Evolutionary conservation across 2,888 invertebrate species (phyloP).

Genomic region (Stramonita haemastoma): DNA sequence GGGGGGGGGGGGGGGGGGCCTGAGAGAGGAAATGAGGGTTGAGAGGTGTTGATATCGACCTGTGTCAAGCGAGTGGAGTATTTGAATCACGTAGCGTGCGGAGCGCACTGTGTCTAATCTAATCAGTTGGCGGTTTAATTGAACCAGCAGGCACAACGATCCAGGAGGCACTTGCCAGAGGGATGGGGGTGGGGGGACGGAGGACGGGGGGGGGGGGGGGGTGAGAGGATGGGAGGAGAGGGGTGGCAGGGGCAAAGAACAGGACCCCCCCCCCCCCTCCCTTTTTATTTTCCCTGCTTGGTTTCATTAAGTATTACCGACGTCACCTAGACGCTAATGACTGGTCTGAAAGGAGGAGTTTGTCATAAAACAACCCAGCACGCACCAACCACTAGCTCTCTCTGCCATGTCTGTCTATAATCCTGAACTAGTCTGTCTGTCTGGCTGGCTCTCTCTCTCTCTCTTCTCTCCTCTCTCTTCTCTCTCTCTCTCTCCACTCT

Average conservation of each 20-base stretch:
- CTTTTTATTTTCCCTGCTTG: background rate
- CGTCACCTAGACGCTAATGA: background rate
- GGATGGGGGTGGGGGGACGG: background rate
- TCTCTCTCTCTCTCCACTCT: background rate
- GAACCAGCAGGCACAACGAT: slow-evolving; percentile 13
- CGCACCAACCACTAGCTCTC: background rate
- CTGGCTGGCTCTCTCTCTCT: background rate
- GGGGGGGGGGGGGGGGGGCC: background rate
- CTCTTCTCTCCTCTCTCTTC: background rate
- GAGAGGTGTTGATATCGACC: slow-evolving; percentile 40
- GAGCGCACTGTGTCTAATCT: slow-evolving; percentile 29
- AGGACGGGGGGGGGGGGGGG: background rate
- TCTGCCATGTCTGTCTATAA: background rate
- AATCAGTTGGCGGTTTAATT: slow-evolving; percentile 37
- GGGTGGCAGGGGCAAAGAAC: background rate
- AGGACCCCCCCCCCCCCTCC: background rate
- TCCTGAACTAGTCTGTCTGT: background rate
- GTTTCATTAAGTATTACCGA: background rate
- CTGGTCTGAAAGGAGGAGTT: background rate
- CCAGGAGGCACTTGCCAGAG: background rate
- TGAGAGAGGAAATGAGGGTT: slow-evolving; percentile 9
- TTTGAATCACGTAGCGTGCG: slow-evolving; percentile 37
- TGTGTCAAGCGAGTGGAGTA: slow-evolving; percentile 27
- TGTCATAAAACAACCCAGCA: background rate
- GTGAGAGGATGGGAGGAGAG: background rate